Evolutionary conservation across 2,113 vertebrate genomes (phyloP).

Genomic region (Apteryx mantelli): DNA sequence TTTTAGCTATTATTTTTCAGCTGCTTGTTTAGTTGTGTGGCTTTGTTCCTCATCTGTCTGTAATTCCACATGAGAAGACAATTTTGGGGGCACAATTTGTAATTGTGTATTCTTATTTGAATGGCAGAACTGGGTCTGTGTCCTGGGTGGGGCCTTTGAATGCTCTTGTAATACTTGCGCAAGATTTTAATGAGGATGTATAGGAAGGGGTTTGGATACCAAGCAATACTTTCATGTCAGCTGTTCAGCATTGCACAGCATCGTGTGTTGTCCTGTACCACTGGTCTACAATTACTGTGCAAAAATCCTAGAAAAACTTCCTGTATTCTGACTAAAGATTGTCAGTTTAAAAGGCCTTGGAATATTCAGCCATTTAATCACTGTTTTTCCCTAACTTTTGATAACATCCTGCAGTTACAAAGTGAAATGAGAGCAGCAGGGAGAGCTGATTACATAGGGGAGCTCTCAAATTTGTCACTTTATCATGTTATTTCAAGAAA

Average conservation of each 20-base stretch:
- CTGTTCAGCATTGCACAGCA: background rate
- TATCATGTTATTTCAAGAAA: background rate
- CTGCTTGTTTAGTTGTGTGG: background rate
- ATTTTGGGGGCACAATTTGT: background rate
- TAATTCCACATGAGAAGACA: background rate
- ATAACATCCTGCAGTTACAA: background rate
- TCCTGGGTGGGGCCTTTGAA: background rate
- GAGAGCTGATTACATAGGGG: background rate
- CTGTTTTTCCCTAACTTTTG: background rate
- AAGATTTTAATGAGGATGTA: background rate
- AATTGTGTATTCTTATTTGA: background rate
- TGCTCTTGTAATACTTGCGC: background rate
- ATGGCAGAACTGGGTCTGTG: background rate
- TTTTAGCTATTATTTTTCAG: background rate
- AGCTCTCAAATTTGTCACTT: background rate
- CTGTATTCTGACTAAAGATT: background rate
- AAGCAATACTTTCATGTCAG: background rate
- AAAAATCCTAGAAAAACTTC: background rate
- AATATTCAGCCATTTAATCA: background rate
- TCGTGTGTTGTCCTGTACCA: background rate
- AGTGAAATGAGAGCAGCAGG: background rate
- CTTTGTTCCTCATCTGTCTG: background rate
- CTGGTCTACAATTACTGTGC: background rate
- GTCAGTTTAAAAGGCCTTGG: background rate
- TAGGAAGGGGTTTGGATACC: background rate